Evolutionary conservation across 2,888 invertebrate species (phyloP).

Genomic region (Magallana nippona): DNA sequence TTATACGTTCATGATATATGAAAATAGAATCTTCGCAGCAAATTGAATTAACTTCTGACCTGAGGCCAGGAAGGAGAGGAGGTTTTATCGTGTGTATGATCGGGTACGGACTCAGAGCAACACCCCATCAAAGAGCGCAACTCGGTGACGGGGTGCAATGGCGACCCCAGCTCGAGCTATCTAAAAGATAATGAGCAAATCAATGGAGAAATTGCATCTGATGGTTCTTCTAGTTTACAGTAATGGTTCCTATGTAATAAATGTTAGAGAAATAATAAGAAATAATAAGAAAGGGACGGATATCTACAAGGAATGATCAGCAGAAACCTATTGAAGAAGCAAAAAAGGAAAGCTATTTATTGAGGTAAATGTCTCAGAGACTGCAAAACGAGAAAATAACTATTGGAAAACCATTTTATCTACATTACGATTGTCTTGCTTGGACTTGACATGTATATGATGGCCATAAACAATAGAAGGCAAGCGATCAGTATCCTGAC

Average conservation of each 20-base stretch:
- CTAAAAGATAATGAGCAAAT: neutral
- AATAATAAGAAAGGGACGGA: slow-evolving; percentile 25
- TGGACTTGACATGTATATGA: slow-evolving; percentile 34
- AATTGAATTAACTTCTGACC: slow-evolving; percentile 1
- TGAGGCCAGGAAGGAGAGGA: neutral
- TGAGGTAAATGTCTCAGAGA: slow-evolving; percentile 20
- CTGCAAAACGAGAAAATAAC: slow-evolving; percentile 9
- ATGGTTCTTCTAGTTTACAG: neutral
- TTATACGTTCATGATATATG: neutral
- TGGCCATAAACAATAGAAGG: slow-evolving; percentile 28
- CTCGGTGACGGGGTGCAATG: neutral
- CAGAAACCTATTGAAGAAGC: slow-evolving; percentile 4
- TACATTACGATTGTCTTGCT: slow-evolving; percentile 10
- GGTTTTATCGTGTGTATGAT: neutral
- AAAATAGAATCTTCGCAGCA: neutral
- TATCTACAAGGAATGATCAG: slow-evolving; percentile 19
- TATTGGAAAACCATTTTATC: slow-evolving; percentile 36
- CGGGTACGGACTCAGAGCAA: neutral
- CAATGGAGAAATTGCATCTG: slow-evolving; percentile 23
- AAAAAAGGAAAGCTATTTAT: slow-evolving; percentile 25
- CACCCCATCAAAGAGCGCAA: neutral
- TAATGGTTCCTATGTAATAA: neutral
- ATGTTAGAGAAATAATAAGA: slow-evolving; percentile 12
- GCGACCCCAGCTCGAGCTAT: neutral
- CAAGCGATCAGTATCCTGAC: slow-evolving; percentile 17